A percentile compares a stretch with the other conserved stretches of the same genome.
These are phyloP conservation scores for Phalanger gymnotis DNA, from an alignment of 2,797 vertebrate species.

Conservation along the genomic window DNA sequence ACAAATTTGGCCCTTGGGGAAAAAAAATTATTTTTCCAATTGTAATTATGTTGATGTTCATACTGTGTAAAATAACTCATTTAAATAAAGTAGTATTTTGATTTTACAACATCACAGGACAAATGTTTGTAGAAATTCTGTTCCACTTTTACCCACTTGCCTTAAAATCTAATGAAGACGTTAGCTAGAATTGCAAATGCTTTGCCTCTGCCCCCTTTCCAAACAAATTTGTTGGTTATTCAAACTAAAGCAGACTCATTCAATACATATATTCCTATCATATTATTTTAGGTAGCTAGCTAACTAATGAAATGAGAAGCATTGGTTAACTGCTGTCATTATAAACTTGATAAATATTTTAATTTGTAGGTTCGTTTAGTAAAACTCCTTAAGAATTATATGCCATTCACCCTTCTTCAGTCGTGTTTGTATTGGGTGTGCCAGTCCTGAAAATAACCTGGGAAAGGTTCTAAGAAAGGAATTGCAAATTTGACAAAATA, in stretches of 20 bases:
- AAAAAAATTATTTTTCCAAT: conserved; percentile 92
- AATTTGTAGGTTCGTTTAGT: not conserved
- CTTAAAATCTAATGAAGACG: conserved; percentile 81
- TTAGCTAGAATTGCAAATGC: conserved; percentile 77
- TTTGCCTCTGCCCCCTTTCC: conserved; percentile 68
- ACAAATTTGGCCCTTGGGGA: too few species aligned
- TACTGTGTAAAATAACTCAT: conserved; percentile 95
- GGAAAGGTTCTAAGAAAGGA: not conserved
- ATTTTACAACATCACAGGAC: conserved; percentile 88
- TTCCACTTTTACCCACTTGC: conserved; percentile 85
- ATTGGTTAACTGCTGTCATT: conserved; percentile 53
- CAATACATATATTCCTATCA: conserved; percentile 31
- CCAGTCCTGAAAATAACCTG: not conserved
- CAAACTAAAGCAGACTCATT: conserved; percentile 77
- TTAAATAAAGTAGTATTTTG: conserved; percentile 98
- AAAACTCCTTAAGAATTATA: not conserved
- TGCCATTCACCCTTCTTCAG: conserved; percentile 35
- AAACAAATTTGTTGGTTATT: conserved; percentile 69
- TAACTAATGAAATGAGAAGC: conserved; percentile 51
- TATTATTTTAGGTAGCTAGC: conserved; percentile 48
- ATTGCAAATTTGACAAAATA: not conserved
- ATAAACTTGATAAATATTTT: conserved; percentile 10
- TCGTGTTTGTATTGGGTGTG: conserved; percentile 42
- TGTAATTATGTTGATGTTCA: conserved; percentile 92
- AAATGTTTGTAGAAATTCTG: conserved; percentile 86